Evolutionary conservation across 2,797 vertebrate species (phyloP), one percentile per base, ranked within the genome.

Genomic region (Margarornis squamiger): DNA sequence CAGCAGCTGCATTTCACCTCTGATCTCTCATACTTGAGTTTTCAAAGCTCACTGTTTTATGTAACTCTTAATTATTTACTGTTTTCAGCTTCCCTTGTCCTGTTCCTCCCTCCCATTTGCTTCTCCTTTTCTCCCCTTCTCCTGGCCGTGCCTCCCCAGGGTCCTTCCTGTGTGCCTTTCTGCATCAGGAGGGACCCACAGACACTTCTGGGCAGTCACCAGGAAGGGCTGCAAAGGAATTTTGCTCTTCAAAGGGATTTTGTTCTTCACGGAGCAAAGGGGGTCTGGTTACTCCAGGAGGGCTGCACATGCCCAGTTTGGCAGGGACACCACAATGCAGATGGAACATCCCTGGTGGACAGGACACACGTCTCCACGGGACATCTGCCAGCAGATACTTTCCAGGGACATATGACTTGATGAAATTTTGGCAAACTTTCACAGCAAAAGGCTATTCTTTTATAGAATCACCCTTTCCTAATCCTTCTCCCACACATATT

Each of bases 321-420:
- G 81, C 94, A 93, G 71, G 63, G 90, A 70, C 27, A 1, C 6
- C 18, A 12, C 48, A 39, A 65, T 34, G 73, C 88, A 93, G 91
- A 78, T 88, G 91, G 94, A 95, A 12, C 20, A 34, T 79, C 77
- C 77, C 79, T 73, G 84, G 71, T 78, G 71, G 59, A 68, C 71
- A 81, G 86, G 80, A 76, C 74, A 73, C 30, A 39, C 55, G 13
- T 34, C 32, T 74, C 61, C 55, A 16, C 51, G 8, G 38, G 84
- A 38, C 78, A 80, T 52, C 55, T 92, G 75, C 85, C 65, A 34
- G 11, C 46, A 85, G 46, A 85, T 6, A 51, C 54, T 94, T 81
- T 89, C 67, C 71, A 85, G 55, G 55, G 81, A 93, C 71, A 41
- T 52, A 30, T 12, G 51, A 75, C 63, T 92, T 76, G 59, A 63